Evolutionary conservation across 2,888 invertebrate species (phyloP).

Genomic region (Aricia artaxerxes): DNA sequence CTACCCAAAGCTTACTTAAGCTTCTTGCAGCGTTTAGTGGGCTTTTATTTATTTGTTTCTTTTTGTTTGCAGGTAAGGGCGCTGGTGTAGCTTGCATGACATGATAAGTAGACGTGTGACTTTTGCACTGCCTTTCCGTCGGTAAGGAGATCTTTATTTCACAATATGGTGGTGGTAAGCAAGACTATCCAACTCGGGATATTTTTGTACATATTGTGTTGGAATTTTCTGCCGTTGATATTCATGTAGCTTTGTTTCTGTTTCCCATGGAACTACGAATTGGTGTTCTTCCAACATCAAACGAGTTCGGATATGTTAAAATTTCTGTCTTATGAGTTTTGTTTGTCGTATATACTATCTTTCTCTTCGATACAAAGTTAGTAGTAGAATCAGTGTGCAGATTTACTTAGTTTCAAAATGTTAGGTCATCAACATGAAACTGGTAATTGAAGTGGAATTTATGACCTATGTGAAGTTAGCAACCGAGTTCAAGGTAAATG

Average conservation of each 20-base stretch:
- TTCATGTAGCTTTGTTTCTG: neutral
- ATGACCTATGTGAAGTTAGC: too few relatives aligned
- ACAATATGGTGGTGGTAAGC: neutral
- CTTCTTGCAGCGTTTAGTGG: neutral
- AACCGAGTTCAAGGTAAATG: too few relatives aligned
- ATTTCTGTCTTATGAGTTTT: too few relatives aligned
- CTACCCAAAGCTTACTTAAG: conserved; percentile 9
- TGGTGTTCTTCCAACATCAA: too few relatives aligned
- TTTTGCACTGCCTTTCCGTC: conserved; percentile 59
- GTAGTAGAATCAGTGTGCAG: neutral
- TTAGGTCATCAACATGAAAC: neutral
- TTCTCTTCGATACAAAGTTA: neutral
- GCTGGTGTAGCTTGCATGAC: conserved; percentile 62
- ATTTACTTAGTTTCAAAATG: neutral
- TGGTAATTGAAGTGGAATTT: neutral
- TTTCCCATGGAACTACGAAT: too few relatives aligned
- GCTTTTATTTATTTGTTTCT: conserved; percentile 34
- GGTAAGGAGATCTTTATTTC: conserved; percentile 58
- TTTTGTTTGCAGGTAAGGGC: conserved; percentile 67
- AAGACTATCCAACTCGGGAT: neutral
- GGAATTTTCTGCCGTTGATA: neutral
- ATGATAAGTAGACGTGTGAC: conserved; percentile 73
- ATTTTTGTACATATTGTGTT: neutral
- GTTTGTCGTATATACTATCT: too few relatives aligned
- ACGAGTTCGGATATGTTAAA: too few relatives aligned